Percentiles rank a stretch among this genome's conserved stretches.
These are phyloP conservation scores for Pterocles gutturalis DNA, from an alignment of 2,113 vertebrate genomes.

Conservation along the genomic window DNA sequence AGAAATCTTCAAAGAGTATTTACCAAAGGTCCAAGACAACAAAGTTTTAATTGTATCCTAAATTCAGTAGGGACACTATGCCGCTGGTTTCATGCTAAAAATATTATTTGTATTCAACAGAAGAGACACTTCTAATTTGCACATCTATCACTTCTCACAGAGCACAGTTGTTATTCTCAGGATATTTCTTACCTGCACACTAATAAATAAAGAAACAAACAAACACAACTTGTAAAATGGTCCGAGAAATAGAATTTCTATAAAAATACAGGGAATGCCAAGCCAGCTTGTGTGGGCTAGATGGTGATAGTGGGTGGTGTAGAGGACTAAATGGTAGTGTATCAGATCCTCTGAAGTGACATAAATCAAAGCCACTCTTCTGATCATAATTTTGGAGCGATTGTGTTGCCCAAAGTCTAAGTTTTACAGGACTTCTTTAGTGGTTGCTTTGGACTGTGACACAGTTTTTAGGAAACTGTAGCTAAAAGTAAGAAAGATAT, in stretches of 20 bases:
- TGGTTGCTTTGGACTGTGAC: background rate
- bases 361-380: background rate
- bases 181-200: background rate
- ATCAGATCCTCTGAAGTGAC: background rate
- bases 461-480: background rate
- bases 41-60: constrained; percentile 5
- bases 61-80: background rate
- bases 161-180: background rate
- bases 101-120: background rate
- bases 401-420: background rate
- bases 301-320: background rate
- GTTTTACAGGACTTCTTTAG: background rate
- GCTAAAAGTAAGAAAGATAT: background rate
- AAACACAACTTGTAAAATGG: background rate
- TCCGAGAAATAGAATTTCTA: background rate
- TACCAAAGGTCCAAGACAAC: background rate
- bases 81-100: constrained; percentile 18
- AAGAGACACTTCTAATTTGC: background rate
- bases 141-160: background rate
- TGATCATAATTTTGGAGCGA: background rate
- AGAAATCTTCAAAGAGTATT: constrained; percentile 43
- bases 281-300: background rate
- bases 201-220: background rate
- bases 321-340: background rate
- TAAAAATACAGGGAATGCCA: background rate